phyloP scores from a whole-genome alignment of 2,888 invertebrate species.

The Clunio marinus region DNA sequence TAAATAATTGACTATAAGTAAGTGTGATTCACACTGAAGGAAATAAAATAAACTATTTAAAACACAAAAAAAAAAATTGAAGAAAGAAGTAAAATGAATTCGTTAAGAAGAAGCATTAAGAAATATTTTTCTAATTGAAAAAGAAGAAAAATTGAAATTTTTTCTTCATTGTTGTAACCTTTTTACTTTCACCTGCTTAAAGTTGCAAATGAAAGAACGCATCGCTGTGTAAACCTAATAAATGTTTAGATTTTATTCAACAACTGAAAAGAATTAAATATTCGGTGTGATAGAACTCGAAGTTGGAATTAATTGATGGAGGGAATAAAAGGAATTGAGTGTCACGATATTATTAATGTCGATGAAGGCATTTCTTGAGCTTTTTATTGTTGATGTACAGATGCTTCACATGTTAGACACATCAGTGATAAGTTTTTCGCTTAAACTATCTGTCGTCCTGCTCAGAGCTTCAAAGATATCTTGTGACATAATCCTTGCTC shows the following conservation, averaged over 20 bases:
- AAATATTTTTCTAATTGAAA: background rate
- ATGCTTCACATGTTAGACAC: no score
- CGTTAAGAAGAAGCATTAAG: no score
- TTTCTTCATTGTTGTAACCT: background rate
- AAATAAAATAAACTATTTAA: background rate
- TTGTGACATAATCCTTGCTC: no score
- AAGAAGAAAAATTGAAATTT: background rate
- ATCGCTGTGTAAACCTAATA: background rate
- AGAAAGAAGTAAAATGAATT: no score
- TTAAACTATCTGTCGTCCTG: no score
- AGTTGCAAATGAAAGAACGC: background rate
- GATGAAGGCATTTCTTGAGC: no score
- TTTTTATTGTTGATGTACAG: no score
- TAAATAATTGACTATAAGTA: background rate
- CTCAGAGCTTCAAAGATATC: no score
- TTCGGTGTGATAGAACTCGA: conserved; percentile 6
- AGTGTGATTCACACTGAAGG: background rate
- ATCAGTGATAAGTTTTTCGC: no score
- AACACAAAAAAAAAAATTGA: no score
- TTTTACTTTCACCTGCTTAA: background rate
- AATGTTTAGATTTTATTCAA: background rate
- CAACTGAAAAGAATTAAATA: background rate
- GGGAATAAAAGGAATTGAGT: background rate
- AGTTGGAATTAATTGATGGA: no score
- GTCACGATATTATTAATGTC: no score